Conservation (phyloP, 1,140 invertebrate genomes). For the Globodera ellingtonae region DNA sequence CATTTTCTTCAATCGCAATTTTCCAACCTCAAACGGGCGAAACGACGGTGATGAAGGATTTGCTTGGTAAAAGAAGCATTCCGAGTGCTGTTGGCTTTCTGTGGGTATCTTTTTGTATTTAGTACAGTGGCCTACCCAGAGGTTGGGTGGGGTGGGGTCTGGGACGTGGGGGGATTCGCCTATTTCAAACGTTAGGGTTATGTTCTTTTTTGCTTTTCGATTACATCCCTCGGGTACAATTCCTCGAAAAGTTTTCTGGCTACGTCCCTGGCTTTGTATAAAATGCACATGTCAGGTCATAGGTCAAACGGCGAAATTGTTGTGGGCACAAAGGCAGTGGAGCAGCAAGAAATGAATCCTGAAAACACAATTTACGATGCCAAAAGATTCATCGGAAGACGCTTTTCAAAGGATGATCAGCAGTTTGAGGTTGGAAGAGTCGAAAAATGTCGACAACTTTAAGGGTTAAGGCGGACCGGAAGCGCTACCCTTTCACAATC, state of each 20-base stretch:
- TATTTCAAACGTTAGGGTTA: too few relatives aligned
- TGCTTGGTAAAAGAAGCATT: slow-evolving; percentile 51
- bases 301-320: slow-evolving; percentile 64
- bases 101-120: slow-evolving; percentile 41
- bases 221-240: too few relatives aligned
- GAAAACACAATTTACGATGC: slow-evolving; percentile 69
- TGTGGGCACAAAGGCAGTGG: slow-evolving; percentile 68
- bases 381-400: slow-evolving; percentile 69
- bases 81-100: slow-evolving; percentile 64
- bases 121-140: neutral
- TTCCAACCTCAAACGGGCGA: slow-evolving; percentile 68
- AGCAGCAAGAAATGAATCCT: slow-evolving; percentile 68
- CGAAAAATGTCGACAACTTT: too few relatives aligned
- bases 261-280: too few relatives aligned
- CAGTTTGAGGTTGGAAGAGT: slow-evolving; percentile 52
- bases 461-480: slow-evolving; percentile 54
- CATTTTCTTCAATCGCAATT: slow-evolving; percentile 68
- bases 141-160: too few relatives aligned
- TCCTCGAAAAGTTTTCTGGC: too few relatives aligned
- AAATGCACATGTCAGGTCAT: slow-evolving; percentile 27
- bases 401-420: slow-evolving; percentile 64
- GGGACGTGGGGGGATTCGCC: too few relatives aligned
- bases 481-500: slow-evolving; percentile 61
- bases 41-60: slow-evolving; percentile 61
- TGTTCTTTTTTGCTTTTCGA: too few relatives aligned